Evolutionary conservation across 2,797 vertebrate species (phyloP).

Genomic region (Lagorchestes hirsutus): DNA sequence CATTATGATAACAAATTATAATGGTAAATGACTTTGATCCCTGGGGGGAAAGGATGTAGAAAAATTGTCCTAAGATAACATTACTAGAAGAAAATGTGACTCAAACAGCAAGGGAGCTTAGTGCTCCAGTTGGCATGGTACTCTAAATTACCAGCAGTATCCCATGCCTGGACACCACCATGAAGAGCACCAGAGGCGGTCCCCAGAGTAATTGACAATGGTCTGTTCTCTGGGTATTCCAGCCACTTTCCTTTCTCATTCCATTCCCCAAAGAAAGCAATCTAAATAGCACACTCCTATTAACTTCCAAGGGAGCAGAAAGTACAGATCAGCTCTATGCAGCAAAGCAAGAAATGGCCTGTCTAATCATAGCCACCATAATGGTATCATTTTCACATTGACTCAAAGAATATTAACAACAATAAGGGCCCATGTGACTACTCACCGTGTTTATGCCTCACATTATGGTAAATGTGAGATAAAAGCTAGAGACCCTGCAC

Average conservation of each 20-base stretch:
- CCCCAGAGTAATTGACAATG: constrained; percentile 10
- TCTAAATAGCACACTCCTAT: constrained; percentile 19
- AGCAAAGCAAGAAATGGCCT: constrained; percentile 43
- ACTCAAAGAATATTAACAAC: constrained; percentile 35
- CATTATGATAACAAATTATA: constrained; percentile 27
- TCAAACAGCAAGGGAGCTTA: neutral
- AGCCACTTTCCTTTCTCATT: constrained; percentile 42
- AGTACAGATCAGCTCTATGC: constrained; percentile 12
- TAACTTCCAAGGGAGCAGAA: neutral
- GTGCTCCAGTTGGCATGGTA: neutral
- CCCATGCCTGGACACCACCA: neutral
- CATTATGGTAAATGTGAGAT: constrained; percentile 7
- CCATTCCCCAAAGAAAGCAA: constrained; percentile 40
- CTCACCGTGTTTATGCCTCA: constrained; percentile 6
- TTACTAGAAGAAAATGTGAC: neutral
- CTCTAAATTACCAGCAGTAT: neutral
- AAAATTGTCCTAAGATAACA: constrained; percentile 6
- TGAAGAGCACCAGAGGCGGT: neutral
- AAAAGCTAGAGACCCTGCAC: constrained; percentile 16
- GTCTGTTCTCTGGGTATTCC: neutral
- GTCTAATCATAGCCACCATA: neutral
- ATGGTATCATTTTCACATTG: constrained; percentile 37
- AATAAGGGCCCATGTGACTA: neutral
- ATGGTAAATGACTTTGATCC: constrained; percentile 25
- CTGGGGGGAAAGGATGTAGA: neutral